Conservation (phyloP, 2,888 invertebrate genomes). For the Empis stercorea region DNA sequence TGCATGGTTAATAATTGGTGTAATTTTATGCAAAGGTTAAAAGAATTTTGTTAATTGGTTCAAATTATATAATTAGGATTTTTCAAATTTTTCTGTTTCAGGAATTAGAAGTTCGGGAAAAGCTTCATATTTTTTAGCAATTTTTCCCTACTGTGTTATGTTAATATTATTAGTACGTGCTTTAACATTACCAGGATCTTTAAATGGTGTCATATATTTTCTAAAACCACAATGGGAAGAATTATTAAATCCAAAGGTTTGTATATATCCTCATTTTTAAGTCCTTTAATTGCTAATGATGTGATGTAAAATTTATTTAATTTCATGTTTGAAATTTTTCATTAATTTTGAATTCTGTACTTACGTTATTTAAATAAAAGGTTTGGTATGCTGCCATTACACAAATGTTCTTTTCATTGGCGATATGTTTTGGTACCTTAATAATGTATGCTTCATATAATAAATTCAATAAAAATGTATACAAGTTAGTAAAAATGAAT, state of each 20-base stretch:
- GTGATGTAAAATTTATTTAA: no score
- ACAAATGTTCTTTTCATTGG: slow-evolving; percentile 50
- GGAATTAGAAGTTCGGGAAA: slow-evolving; percentile 47
- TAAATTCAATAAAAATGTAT: slow-evolving; percentile 44
- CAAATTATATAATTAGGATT: background rate
- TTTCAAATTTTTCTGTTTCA: slow-evolving; percentile 3
- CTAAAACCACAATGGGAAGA: slow-evolving; percentile 49
- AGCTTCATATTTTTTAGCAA: slow-evolving; percentile 55
- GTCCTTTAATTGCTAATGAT: no score
- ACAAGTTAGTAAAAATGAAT: slow-evolving; percentile 33
- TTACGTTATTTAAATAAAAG: slow-evolving; percentile 17
- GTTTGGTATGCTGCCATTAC: slow-evolving; percentile 53
- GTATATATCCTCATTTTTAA: background rate
- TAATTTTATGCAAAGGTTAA: slow-evolving; percentile 40
- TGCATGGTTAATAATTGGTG: slow-evolving; percentile 42
- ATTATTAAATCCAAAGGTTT: slow-evolving; percentile 26
- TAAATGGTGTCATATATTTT: slow-evolving; percentile 48
- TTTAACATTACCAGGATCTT: slow-evolving; percentile 45
- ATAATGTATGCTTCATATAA: slow-evolving; percentile 51
- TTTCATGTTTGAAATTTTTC: no score
- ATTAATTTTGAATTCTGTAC: no score
- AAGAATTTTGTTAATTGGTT: no score
- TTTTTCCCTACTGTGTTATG: slow-evolving; percentile 53
- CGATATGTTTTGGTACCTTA: slow-evolving; percentile 48
- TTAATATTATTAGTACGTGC: slow-evolving; percentile 44